phyloP scores from a whole-genome alignment of 2,888 invertebrate species.

The Caenorhabditis wallacei region DNA sequence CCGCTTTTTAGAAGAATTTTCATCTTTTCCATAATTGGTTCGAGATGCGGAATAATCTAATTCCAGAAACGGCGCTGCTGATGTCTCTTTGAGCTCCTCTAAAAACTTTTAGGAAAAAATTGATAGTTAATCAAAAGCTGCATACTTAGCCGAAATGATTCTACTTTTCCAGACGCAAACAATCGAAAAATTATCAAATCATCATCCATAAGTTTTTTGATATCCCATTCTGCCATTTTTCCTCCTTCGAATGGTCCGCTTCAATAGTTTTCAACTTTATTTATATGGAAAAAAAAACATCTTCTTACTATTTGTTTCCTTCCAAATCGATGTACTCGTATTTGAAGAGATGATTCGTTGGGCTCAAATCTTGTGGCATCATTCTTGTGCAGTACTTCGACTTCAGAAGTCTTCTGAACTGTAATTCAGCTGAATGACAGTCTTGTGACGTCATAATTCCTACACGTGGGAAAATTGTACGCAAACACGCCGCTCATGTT shows the following conservation, averaged over 20 bases:
- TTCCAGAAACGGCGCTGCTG: background rate
- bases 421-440: too few species aligned
- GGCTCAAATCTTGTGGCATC: background rate
- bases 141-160: background rate
- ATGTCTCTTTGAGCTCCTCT: background rate
- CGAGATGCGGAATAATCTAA: background rate
- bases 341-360: background rate
- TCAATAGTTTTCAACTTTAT: background rate
- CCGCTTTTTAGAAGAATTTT: background rate
- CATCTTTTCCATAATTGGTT: background rate
- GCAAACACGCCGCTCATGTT: background rate
- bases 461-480: background rate
- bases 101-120: background rate
- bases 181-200: conserved; percentile 28
- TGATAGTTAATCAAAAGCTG: background rate
- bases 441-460: too few species aligned
- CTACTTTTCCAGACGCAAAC: background rate
- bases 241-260: conserved; percentile 37
- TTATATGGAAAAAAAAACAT: background rate
- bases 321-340: conserved; percentile 28
- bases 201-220: conserved; percentile 5
- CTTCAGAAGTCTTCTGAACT: too few species aligned
- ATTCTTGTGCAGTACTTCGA: background rate
- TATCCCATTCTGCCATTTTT: conserved; percentile 24
- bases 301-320: conserved; percentile 21